Evolutionary conservation across 2,888 invertebrate species (phyloP).

Genomic region (Coremacera marginata): DNA sequence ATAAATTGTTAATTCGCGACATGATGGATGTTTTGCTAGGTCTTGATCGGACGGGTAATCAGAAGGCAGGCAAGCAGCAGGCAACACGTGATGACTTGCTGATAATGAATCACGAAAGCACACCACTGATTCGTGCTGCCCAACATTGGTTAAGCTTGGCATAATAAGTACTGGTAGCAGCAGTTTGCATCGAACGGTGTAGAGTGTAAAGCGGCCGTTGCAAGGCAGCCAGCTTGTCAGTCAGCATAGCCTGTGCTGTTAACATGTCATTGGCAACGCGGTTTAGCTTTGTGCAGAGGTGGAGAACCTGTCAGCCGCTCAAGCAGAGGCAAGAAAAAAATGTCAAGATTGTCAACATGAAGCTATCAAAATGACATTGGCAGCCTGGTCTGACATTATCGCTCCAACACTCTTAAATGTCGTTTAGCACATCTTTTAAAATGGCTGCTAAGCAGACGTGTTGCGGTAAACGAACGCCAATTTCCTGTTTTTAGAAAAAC

Average conservation of each 20-base stretch:
- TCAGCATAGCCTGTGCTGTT: background rate
- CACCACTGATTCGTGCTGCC: background rate
- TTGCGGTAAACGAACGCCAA: conserved; percentile 4
- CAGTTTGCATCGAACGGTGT: background rate
- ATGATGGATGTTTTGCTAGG: conserved; percentile 16
- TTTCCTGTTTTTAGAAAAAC: conserved; percentile 18
- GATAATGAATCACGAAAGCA: background rate
- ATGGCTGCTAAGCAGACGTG: background rate
- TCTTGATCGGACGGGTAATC: background rate
- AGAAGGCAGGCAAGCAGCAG: background rate
- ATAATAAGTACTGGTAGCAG: background rate
- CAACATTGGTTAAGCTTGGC: background rate
- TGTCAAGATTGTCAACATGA: too few species aligned
- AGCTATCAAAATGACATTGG: background rate
- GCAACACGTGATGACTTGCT: background rate
- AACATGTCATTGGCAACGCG: background rate
- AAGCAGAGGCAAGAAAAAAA: too few species aligned
- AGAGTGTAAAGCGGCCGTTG: background rate
- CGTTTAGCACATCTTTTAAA: background rate
- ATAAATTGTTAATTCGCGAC: conserved; percentile 26
- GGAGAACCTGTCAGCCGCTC: too few species aligned
- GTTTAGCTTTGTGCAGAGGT: too few species aligned
- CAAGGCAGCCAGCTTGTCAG: background rate
- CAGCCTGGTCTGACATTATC: background rate
- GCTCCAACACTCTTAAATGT: background rate